Conservation (phyloP, 2,797 vertebrate species). For the Rachycentron canadum region DNA sequence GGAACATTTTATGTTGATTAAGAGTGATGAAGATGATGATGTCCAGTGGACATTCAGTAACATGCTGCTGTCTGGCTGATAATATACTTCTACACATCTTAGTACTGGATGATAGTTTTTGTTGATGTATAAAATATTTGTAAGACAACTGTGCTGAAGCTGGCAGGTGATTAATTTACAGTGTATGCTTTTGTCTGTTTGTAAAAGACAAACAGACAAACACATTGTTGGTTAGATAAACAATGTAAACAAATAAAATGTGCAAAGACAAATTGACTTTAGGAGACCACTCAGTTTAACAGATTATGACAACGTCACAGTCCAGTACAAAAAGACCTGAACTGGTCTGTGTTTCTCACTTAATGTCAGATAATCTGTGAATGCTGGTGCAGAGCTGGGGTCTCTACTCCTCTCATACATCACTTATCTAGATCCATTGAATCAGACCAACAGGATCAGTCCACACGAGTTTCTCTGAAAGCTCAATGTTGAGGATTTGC, state of each 20-base stretch:
- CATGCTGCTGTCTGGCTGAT: too few relatives aligned
- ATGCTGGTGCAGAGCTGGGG: too few relatives aligned
- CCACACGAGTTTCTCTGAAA: background rate
- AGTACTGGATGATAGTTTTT: too few relatives aligned
- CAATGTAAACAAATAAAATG: background rate
- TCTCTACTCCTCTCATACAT: background rate
- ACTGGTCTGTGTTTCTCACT: background rate
- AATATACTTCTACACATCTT: too few relatives aligned
- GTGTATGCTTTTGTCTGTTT: background rate
- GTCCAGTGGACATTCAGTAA: too few relatives aligned
- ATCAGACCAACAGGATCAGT: too few relatives aligned
- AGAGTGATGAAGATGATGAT: too few relatives aligned
- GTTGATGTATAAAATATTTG: too few relatives aligned
- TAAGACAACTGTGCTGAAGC: too few relatives aligned
- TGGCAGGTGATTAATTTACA: background rate
- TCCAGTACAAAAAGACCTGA: background rate
- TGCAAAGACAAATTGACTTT: background rate
- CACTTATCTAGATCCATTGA: background rate
- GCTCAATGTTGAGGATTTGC: slow-evolving; percentile 5
- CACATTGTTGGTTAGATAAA: background rate
- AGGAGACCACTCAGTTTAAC: background rate
- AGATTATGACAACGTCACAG: background rate
- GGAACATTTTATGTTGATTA: too few relatives aligned
- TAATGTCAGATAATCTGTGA: background rate
- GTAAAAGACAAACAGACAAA: background rate